Evolutionary conservation across 2,888 invertebrate genomes (phyloP).

Genomic region (Amblyteles armatorius): DNA sequence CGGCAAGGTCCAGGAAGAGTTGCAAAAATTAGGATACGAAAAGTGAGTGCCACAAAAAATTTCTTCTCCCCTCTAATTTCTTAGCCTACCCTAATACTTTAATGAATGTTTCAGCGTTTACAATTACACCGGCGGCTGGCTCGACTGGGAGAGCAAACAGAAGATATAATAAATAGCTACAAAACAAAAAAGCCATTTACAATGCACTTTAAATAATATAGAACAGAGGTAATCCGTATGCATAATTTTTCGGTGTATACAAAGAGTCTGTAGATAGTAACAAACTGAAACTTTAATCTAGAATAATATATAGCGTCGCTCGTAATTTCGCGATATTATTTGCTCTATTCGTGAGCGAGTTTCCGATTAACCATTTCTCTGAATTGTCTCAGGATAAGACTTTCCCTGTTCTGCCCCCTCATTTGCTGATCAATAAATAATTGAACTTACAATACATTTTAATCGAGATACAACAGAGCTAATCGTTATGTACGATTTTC

Average conservation of each 20-base stretch:
- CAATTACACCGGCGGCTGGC: slow-evolving; percentile 87
- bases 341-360: slow-evolving; percentile 87
- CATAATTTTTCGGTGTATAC: background rate
- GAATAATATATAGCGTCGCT: background rate
- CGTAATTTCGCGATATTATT: slow-evolving; percentile 60
- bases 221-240: background rate
- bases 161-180: slow-evolving; percentile 62
- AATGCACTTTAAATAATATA: slow-evolving; percentile 27
- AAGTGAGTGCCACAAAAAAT: slow-evolving; percentile 85
- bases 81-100: slow-evolving; percentile 14
- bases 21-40: slow-evolving; percentile 87
- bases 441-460: slow-evolving; percentile 18
- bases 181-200: background rate
- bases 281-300: background rate
- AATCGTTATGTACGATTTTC: background rate
- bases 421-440: slow-evolving; percentile 93
- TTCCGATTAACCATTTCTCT: slow-evolving; percentile 93
- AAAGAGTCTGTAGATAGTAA: background rate
- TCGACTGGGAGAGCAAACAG: slow-evolving; percentile 86
- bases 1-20: slow-evolving; percentile 87
- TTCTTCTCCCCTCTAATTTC: background rate
- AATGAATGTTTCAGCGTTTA: slow-evolving; percentile 83
- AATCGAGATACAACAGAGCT: background rate
- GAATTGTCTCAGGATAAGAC: slow-evolving; percentile 96
- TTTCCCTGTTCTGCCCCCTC: too few relatives aligned